Evolutionary conservation across 53 echinoderm and acorn worm species (phyloP), one percentile per base, ranked within the genome.

Genomic region (Patiria pectinifera): DNA sequence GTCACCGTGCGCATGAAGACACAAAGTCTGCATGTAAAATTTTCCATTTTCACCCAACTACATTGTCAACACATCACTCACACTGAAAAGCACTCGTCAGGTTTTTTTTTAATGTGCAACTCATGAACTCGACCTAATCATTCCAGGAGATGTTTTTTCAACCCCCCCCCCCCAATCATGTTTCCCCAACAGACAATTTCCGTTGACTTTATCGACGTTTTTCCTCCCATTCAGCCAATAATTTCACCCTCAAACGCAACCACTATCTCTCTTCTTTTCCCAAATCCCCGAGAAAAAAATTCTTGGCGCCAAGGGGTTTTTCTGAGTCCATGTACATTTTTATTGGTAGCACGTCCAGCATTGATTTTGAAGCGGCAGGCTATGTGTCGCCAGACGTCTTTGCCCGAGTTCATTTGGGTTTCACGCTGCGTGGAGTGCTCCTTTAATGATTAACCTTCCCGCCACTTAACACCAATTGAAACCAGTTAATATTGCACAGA

Each of bases 381-480:
- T 69, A 48, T 59, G 5, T 48, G 90, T 90, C 90, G 90, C 90
- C 90, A 90, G 23, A 4, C 49, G 59, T 59, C 77, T 78, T 60
- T 21, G 88, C 61, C 77, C 60, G 22, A n/a, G 78, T 78, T 88
- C 78, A 88, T 88, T 76, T 59, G 88, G 69, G 45, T 62, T 69
- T 90, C 90, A 81, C 90, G 90, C 77, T 63, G 82, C 16, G 9
- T 44, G 47, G 80, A 82, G 62, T 62, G 47, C 15, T n/a, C 69
- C 90, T 90, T 81, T 80, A 90, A 90, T 90, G 82, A 90, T 90
- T 90, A 90, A 90, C 90, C 90, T 44, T 10, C 18, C 66, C 48
- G 22, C 22, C 81, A 63, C 81, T 90, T 80, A 48, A 14, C 81
- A 70, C 81, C 80, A 80, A 88, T 78, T 53, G 35, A 60, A n/a